phyloP scores from a whole-genome alignment of 2,113 vertebrate genomes.

The Chionomys nivalis region DNA sequence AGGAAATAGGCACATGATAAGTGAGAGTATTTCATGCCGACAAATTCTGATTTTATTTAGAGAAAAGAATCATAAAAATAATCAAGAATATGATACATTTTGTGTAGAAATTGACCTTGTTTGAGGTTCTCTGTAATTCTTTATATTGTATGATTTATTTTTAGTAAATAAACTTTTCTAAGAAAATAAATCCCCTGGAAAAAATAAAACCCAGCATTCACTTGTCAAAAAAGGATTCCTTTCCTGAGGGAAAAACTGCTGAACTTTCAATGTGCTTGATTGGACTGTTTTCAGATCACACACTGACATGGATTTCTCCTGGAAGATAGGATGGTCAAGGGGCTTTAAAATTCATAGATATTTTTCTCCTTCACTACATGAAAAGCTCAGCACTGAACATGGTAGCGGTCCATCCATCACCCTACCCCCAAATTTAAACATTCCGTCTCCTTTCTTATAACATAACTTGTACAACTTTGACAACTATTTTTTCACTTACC shows the following conservation, averaged over 20 bases:
- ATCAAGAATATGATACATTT: background rate
- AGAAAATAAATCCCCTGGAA: slow-evolving; percentile 73
- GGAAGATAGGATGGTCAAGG: slow-evolving; percentile 67
- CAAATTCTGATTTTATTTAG: slow-evolving; percentile 55
- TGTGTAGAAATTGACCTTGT: slow-evolving; percentile 55
- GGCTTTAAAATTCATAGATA: slow-evolving; percentile 71
- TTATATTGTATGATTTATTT: slow-evolving; percentile 58
- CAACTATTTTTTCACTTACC: slow-evolving; percentile 5
- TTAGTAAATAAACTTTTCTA: slow-evolving; percentile 71
- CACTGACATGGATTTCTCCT: slow-evolving; percentile 63
- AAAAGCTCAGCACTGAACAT: slow-evolving; percentile 54
- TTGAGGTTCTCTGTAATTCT: slow-evolving; percentile 37
- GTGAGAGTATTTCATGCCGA: background rate
- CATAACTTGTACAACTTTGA: slow-evolving; percentile 47
- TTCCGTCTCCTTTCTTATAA: slow-evolving; percentile 12
- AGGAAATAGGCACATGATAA: background rate
- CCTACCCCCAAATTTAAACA: background rate
- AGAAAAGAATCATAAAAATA: slow-evolving; percentile 47
- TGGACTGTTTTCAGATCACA: slow-evolving; percentile 75
- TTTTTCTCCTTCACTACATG: slow-evolving; percentile 55
- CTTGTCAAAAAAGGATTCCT: slow-evolving; percentile 65
- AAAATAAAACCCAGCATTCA: slow-evolving; percentile 69
- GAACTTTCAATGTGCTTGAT: slow-evolving; percentile 70
- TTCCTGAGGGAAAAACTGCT: slow-evolving; percentile 64
- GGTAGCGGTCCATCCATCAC: slow-evolving; percentile 15